Evolutionary conservation across 2,797 vertebrate species (phyloP), one percentile per base, ranked within the genome.

Genomic region (Oreochromis grahami): DNA sequence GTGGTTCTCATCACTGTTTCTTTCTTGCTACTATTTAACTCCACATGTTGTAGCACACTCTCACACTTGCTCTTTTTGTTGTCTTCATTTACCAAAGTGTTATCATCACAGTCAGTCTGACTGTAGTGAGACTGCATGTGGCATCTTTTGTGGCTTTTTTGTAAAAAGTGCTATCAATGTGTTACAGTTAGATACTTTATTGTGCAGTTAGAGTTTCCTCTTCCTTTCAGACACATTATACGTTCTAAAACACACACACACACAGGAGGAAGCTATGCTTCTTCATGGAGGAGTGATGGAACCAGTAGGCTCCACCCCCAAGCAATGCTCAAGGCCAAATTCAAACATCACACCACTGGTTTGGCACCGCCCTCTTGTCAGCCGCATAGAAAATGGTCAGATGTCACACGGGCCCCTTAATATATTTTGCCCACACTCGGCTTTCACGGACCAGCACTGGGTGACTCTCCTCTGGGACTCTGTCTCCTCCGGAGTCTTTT

Each of bases 311-410:
- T 84, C 93, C 96, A 68, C 93, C 96, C 86, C 52, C 84, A 80
- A 45, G 6, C 5, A 36, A 3, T 19, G 65, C 74, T 86, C 83
- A 86, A 58, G 90, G 87, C 65, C 14, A 79, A 74, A 94, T 94
- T 94, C 74, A 86, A 94, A 95, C 48, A 96, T 97, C 96, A 96
- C 96, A 89, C 96, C 96, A 97, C 96, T 92, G 65, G 48, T 38
- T 1, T 85, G 84, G 90, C 91, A 43, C 91, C 96, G 94, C 96
- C 96, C 93, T 76, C 77, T 21, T 24, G 52, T 56, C 77, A 82
- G 81, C 79, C 77, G 88, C 90, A 34, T 91, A 87, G 89, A 95
- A 84, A 91, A 82, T 85, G 26, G 43, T 86, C 90, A 83, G 79
- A 87, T 77, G 86, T 51, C 70, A 60, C 80, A 77, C 60, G 11